Percentiles rank a stretch among this genome's conserved stretches.
These are phyloP conservation scores for Crossaster papposus DNA, from an alignment of 53 echinoderm and acorn worm genomes.

Conservation along the genomic window DNA sequence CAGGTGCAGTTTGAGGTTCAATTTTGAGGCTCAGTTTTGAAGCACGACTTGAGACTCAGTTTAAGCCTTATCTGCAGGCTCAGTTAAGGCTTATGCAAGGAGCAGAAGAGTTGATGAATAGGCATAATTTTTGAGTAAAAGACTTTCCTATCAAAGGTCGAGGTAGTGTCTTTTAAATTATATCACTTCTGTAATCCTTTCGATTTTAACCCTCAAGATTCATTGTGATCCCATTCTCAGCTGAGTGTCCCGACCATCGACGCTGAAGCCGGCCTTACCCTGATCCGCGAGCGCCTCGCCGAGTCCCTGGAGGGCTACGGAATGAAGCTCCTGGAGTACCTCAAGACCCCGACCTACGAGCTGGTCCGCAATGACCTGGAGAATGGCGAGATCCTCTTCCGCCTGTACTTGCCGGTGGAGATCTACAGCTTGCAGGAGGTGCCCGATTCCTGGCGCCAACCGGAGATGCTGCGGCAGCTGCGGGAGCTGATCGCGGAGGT, in stretches of 20 bases:
- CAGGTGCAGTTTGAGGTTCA: too few species aligned
- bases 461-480: background rate
- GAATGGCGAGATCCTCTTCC: constrained; percentile 73
- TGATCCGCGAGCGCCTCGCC: background rate
- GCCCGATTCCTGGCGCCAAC: constrained; percentile 8
- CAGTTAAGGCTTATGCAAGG: background rate
- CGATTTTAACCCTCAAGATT: background rate
- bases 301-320: background rate
- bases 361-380: constrained; percentile 60
- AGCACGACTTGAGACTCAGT: background rate
- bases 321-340: constrained; percentile 24
- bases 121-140: too few species aligned
- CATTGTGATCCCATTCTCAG: background rate
- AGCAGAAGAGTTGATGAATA: too few species aligned
- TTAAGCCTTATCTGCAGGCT: background rate
- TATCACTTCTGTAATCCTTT: too few species aligned
- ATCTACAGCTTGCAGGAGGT: constrained; percentile 31
- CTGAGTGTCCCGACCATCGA: background rate
- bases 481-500: constrained; percentile 32
- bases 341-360: constrained; percentile 43
- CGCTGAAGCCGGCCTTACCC: background rate
- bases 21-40: background rate
- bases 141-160: too few species aligned
- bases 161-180: background rate
- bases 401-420: constrained; percentile 50